Evolutionary conservation across 2,797 vertebrate species (phyloP).

Genomic region (Tapera naevia): DNA sequence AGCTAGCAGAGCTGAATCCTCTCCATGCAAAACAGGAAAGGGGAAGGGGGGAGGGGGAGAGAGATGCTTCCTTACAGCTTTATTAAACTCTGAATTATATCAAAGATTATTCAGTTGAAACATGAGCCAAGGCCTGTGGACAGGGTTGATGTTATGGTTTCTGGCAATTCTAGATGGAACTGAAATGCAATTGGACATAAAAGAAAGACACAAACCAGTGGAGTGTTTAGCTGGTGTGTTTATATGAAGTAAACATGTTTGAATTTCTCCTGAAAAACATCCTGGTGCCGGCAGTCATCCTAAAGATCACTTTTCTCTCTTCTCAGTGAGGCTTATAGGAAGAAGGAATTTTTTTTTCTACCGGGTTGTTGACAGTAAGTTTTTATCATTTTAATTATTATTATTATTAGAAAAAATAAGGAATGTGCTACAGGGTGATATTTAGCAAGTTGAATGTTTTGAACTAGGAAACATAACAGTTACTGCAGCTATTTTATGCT

Average conservation of each 20-base stretch:
- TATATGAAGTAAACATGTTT: not conserved
- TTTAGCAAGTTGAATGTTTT: not conserved
- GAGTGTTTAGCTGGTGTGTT: conserved; percentile 13
- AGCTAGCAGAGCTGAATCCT: not conserved
- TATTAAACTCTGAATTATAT: not conserved
- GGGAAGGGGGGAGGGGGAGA: rapidly evolving
- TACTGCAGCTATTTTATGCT: not conserved
- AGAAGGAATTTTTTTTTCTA: not conserved
- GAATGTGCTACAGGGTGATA: not conserved
- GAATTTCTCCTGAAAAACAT: conserved; percentile 17
- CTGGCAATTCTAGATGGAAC: conserved; percentile 17
- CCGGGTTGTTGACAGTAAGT: not conserved
- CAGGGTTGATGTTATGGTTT: conserved; percentile 33
- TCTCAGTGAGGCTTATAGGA: not conserved
- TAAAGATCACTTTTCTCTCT: not conserved
- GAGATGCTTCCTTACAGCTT: not conserved
- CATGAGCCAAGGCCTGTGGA: not conserved
- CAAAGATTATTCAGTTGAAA: not conserved
- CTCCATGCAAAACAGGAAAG: not conserved
- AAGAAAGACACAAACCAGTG: not conserved
- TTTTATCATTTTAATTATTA: conserved; percentile 1
- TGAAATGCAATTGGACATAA: conserved; percentile 23
- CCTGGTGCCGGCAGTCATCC: not conserved
- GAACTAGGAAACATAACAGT: not conserved
- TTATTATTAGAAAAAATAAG: not conserved